Evolutionary conservation across 2,888 invertebrate species (phyloP), one percentile per base, ranked within the genome.

Genomic region (Mesochorus sp.): DNA sequence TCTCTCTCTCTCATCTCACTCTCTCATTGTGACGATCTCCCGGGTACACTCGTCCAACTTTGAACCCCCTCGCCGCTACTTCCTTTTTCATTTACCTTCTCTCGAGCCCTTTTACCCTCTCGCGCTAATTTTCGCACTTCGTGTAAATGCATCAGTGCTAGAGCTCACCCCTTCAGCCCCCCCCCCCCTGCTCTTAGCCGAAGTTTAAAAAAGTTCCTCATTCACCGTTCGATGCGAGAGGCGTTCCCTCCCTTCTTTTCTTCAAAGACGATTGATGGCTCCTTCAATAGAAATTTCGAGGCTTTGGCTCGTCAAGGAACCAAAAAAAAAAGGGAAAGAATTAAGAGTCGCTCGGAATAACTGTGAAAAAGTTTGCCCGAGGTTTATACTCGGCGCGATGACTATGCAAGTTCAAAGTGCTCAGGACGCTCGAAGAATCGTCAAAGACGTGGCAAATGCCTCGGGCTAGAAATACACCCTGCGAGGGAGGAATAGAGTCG

Each of bases 111-210:
- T 37, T 24, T 26, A n/a, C 42, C n/a, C 49, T 53, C 51, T 49
- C 14, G 55, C 74, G 81, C 78, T 89, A 90, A 90, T 90, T 89
- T 89, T 89, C 86, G 86, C 90, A 89, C 89, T 88, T 88, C 87
- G 85, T 89, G 88, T 88, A 89, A 90, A 90, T 89, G 89, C 87
- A 90, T 90, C 88, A 88, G 87, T 83, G 79, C 82, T 81, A n/a
- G n/a, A n/a, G 83, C 83, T 89, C 88, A 90, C 89, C 88, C 88
- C 88, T 90, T 89, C 88, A 88, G n/a, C n/a, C 87, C 88, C 84
- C 86, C 82, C 80, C 81, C 47, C 84, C 82, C 28, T 42, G 12
- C 28, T 12, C 31, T 12, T 31, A 8, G 2, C 21, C 17, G 26
- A 64, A 53, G 24, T 24, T 8, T 12, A 42, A 26, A 3, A 53